Evolutionary conservation across 2,888 invertebrate species (phyloP), one percentile per base, ranked within the genome.

Genomic region (Trachelus tabidus): DNA sequence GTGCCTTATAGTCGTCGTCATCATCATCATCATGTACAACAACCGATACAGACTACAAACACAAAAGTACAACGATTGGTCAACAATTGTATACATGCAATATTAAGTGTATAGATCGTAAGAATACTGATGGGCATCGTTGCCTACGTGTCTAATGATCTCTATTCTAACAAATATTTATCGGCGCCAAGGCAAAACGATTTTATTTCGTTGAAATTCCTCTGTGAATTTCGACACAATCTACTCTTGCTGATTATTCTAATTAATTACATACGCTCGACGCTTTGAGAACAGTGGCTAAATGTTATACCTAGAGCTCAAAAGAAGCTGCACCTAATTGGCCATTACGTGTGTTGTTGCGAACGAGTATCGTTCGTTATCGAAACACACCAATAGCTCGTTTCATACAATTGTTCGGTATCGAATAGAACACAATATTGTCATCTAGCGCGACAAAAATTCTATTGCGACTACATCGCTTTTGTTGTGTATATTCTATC

Each of bases 21-120:
- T 34, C 15, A 1, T 34, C 15, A 1, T 33, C n/a, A 71, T 34
- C 71, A 71, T 71, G 71, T 30, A 71, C 71, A 71, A 34, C 71
- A 68, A 69, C 71, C 68, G 75, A 77, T 79, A 73, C 73, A 75
- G 75, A 80, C 77, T 78, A 81, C 75, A 35, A 78, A 81, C 77
- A 75, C 75, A 78, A 82, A 80, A 81, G 78, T 81, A 81, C 80
- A 85, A 84, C 80, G 80, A 87, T 85, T 86, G 85, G 84, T 87
- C 84, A 87, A 87, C 84, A 85, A 86, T 85, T 83, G 81, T 79
- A 56, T 56, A 56, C 15, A 56, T 56, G 56, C 9, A 56, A 56
- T 56, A 23, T 9, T 23, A 56, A 33, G 12, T 34, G 23, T 69
- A 76, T 69, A 75, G 6, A 33, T 79, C 34, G 75, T 73, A 69